A percentile compares a stretch with the other conserved stretches of the same genome.
Conservation (phyloP, 2,113 vertebrate genomes). For the Gadus macrocephalus region DNA sequence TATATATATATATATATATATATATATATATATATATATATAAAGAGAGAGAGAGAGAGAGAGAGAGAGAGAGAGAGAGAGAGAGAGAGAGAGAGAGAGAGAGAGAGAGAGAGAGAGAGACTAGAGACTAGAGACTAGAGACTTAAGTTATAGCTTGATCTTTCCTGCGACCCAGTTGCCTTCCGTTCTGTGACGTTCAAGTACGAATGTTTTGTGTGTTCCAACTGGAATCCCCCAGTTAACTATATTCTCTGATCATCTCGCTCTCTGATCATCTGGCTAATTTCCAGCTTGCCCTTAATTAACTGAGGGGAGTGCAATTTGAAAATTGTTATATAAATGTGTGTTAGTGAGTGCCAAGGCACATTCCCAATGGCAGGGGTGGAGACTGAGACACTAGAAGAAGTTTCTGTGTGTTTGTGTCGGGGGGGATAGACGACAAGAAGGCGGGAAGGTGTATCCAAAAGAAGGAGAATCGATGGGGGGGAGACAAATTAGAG, state of each 20-base stretch:
- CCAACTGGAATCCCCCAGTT: too few species aligned
- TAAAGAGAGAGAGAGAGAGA: too few species aligned
- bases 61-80: too few species aligned
- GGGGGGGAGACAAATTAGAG: slow-evolving; percentile 32
- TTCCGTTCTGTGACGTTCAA: too few species aligned
- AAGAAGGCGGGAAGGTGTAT: slow-evolving; percentile 43
- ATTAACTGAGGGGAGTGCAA: slow-evolving; percentile 53
- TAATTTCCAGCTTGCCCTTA: slow-evolving; percentile 68
- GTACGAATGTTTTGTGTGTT: too few species aligned
- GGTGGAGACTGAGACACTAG: slow-evolving; percentile 33
- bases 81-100: too few species aligned
- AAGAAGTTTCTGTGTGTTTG: not conserved
- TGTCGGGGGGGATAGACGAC: slow-evolving; percentile 5
- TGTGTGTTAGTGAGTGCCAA: slow-evolving; percentile 35
- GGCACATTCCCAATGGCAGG: slow-evolving; percentile 44
- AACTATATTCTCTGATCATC: slow-evolving; percentile 12
- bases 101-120: too few species aligned
- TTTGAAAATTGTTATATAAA: slow-evolving; percentile 37
- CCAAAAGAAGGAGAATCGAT: slow-evolving; percentile 47
- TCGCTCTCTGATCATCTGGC: slow-evolving; percentile 24
- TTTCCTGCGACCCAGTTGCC: too few species aligned
- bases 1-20: too few species aligned
- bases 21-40: too few species aligned
- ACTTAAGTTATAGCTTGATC: too few species aligned
- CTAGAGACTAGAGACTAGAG: too few species aligned